Conservation (phyloP, 2,113 vertebrate genomes). For the Paramisgurnus dabryanus region DNA sequence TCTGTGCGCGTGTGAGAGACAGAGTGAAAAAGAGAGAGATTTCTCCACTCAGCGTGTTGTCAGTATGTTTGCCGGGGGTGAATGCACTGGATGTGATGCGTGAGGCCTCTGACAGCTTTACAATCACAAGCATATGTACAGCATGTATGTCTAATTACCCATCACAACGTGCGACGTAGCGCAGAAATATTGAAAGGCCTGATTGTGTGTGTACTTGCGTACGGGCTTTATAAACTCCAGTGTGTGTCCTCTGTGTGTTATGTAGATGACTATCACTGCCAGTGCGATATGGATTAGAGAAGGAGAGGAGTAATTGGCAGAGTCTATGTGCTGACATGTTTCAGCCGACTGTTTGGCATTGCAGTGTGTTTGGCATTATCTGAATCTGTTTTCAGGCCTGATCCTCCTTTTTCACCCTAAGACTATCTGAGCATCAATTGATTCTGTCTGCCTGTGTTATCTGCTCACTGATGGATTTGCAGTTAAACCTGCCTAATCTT, state of each 20-base stretch:
- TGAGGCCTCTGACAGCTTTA: constrained; percentile 32
- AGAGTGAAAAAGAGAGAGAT: constrained; percentile 1
- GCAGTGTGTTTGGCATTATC: constrained; percentile 70
- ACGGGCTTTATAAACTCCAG: not conserved
- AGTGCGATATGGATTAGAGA: constrained; percentile 75
- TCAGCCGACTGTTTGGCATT: constrained; percentile 71
- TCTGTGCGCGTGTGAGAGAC: not conserved
- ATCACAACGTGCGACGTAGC: constrained; percentile 18
- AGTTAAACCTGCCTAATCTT: constrained; percentile 35
- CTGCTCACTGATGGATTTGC: constrained; percentile 52
- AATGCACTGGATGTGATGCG: constrained; percentile 36
- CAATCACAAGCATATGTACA: constrained; percentile 6
- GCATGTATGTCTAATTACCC: constrained; percentile 41
- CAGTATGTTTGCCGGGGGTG: constrained; percentile 26
- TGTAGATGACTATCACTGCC: constrained; percentile 69
- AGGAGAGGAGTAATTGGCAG: constrained; percentile 72
- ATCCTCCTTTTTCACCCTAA: constrained; percentile 63
- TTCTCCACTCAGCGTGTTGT: constrained; percentile 2
- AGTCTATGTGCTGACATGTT: constrained; percentile 78
- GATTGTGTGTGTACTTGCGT: constrained; percentile 42
- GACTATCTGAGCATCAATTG: constrained; percentile 67
- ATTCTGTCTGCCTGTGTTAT: constrained; percentile 59
- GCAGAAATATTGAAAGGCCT: constrained; percentile 30
- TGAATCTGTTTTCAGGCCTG: constrained; percentile 66
- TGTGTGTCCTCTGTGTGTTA: constrained; percentile 6